Evolutionary conservation across 2,797 vertebrate species (phyloP).

Genomic region (Brotula barbata): DNA sequence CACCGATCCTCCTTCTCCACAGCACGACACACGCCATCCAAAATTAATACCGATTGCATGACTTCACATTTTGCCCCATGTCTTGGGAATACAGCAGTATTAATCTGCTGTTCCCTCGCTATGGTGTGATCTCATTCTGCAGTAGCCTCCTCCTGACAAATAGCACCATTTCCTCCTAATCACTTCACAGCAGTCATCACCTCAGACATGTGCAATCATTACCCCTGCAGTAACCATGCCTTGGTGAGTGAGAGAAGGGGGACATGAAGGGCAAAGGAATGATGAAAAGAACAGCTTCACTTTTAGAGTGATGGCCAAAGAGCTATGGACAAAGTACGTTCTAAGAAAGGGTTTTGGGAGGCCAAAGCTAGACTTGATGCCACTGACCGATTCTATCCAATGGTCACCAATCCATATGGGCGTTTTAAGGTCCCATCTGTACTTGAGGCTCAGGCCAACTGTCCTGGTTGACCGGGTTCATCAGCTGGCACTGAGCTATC

Average conservation of each 20-base stretch:
- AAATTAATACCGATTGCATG: background rate
- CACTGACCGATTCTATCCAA: constrained; percentile 6
- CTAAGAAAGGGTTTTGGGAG: background rate
- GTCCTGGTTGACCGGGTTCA: constrained; percentile 28
- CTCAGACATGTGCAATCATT: constrained; percentile 64
- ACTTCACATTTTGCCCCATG: constrained; percentile 16
- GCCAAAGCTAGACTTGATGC: constrained; percentile 11
- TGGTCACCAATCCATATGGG: constrained; percentile 5
- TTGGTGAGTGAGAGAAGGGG: constrained; percentile 5
- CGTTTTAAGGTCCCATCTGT: constrained; percentile 23
- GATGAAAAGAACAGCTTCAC: constrained; percentile 8
- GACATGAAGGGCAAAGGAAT: constrained; percentile 2
- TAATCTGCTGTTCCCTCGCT: constrained; percentile 29
- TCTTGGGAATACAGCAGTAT: constrained; percentile 5
- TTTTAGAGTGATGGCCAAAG: constrained; percentile 16
- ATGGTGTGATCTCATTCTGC: constrained; percentile 58
- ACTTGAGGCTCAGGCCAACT: constrained; percentile 10
- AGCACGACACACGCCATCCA: too few relatives aligned
- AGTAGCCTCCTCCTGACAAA: constrained; percentile 53
- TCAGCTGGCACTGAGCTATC: constrained; percentile 21
- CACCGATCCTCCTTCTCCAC: background rate
- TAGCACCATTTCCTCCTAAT: constrained; percentile 49
- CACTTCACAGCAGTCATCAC: constrained; percentile 48
- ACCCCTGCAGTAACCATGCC: constrained; percentile 28
- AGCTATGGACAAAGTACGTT: constrained; percentile 11